phyloP scores from a whole-genome alignment of 53 echinoderm and acorn worm genomes.

The Luidia sarsii region DNA sequence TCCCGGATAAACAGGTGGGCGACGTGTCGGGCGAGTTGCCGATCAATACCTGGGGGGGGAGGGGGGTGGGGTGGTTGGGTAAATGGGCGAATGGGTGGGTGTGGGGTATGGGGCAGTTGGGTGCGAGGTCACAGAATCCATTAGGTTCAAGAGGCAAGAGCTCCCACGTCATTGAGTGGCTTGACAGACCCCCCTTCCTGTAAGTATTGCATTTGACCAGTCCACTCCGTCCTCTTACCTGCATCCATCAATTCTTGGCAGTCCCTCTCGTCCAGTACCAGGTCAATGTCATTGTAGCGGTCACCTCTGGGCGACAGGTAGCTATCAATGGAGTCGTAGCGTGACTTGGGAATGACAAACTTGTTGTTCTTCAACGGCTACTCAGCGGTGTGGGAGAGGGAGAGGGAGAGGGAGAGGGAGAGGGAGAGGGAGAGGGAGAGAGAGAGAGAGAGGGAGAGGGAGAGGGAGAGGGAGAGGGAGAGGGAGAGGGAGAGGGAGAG shows the following conservation, averaged over 20 bases:
- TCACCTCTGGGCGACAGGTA: conserved; percentile 84
- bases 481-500: too few species aligned
- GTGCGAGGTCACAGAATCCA: too few species aligned
- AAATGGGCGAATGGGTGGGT: too few species aligned
- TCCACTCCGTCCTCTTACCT: conserved; percentile 58
- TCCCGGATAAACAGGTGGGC: conserved; percentile 98
- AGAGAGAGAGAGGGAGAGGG: too few species aligned
- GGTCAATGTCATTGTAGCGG: conserved; percentile 82
- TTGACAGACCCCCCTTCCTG: too few species aligned
- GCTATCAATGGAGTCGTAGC: conserved; percentile 88
- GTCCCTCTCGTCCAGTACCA: conserved; percentile 80
- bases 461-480: too few species aligned
- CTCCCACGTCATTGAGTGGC: too few species aligned
- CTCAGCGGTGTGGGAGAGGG: neutral
- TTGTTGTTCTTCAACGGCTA: conserved; percentile 79
- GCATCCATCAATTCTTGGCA: conserved; percentile 75
- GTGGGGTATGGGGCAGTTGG: too few species aligned
- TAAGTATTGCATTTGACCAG: neutral
- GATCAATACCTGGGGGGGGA: conserved; percentile 74
- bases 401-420: too few species aligned
- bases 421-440: too few species aligned
- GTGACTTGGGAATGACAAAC: conserved; percentile 78
- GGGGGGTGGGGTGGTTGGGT: too few species aligned
- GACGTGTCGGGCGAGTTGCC: conserved; percentile 79
- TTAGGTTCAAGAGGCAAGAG: too few species aligned